Evolutionary conservation across 2,113 vertebrate genomes (phyloP).

Genomic region (Brachionichthys hirsutus): DNA sequence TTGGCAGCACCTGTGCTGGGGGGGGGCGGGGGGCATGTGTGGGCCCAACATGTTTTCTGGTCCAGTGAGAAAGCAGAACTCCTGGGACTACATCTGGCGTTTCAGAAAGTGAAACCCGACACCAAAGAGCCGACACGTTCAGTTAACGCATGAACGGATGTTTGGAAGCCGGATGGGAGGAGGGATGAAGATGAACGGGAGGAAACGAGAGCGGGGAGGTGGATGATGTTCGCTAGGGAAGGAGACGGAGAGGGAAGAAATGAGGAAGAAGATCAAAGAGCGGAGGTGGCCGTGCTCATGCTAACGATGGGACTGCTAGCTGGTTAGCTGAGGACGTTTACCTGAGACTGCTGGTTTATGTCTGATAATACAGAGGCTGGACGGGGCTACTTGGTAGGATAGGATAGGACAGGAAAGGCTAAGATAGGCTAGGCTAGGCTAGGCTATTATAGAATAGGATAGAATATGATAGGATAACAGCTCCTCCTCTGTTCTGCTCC

Average conservation of each 20-base stretch:
- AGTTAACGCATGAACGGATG: constrained; percentile 51
- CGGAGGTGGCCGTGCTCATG: neutral
- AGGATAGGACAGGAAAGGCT: neutral
- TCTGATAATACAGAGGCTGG: neutral
- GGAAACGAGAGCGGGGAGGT: constrained; percentile 21
- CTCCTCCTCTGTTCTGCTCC: constrained; percentile 22
- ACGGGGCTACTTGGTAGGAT: neutral
- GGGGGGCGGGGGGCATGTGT: constrained; percentile 58
- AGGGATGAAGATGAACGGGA: constrained; percentile 25
- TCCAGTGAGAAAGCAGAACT: constrained; percentile 37
- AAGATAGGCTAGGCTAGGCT: neutral
- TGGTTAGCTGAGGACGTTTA: too few species aligned
- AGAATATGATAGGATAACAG: constrained; percentile 1
- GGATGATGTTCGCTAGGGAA: constrained; percentile 26
- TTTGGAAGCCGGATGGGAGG: constrained; percentile 13
- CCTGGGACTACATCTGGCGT: constrained; percentile 73
- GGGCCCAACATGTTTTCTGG: constrained; percentile 51
- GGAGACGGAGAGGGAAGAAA: constrained; percentile 8
- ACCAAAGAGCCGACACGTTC: constrained; percentile 28
- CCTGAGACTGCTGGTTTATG: too few species aligned
- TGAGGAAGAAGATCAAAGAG: constrained; percentile 27
- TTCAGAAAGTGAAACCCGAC: constrained; percentile 51
- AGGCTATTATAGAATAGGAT: neutral
- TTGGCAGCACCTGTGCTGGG: neutral
- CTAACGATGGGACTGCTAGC: neutral